Evolutionary conservation across 2,113 vertebrate species (phyloP).

Genomic region (Gadus chalcogrammus): DNA sequence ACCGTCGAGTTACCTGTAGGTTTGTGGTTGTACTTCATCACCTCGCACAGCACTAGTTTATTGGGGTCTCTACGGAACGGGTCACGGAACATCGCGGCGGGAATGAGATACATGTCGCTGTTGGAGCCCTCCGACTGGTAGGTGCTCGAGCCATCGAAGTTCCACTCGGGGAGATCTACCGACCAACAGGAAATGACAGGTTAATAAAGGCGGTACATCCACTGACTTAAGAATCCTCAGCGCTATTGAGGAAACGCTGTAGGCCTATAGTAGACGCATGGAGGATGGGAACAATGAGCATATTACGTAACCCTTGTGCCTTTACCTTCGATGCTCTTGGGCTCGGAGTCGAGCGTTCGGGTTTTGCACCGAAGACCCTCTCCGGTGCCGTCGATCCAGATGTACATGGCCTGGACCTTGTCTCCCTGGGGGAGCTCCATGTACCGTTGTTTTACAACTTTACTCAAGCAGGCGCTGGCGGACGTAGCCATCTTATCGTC

Average conservation of each 20-base stretch:
- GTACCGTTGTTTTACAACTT: conserved; percentile 90
- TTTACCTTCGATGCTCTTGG: conserved; percentile 85
- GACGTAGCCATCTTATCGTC: conserved; percentile 84
- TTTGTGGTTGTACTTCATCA: conserved; percentile 93
- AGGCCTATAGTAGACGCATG: no score
- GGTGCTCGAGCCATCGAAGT: conserved; percentile 97
- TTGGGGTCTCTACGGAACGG: conserved; percentile 96
- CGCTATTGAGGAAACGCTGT: no score
- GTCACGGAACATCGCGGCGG: conserved; percentile 91
- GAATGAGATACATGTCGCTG: conserved; percentile 95
- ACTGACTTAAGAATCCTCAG: no score
- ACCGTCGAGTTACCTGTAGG: conserved; percentile 77
- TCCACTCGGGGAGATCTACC: conserved; percentile 94
- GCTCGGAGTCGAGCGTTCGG: conserved; percentile 87
- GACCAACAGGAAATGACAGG: background rate
- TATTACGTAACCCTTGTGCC: no score
- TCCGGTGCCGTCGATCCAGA: conserved; percentile 95
- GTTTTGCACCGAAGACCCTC: conserved; percentile 95
- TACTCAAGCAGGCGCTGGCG: conserved; percentile 85
- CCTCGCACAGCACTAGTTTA: conserved; percentile 95
- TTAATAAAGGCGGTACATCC: background rate
- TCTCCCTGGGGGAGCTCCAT: conserved; percentile 90
- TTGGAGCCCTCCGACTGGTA: conserved; percentile 94
- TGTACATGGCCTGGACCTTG: conserved; percentile 92
- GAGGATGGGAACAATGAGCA: no score